Evolutionary conservation across 2,888 invertebrate species (phyloP).

Genomic region (Atrina japonica): DNA sequence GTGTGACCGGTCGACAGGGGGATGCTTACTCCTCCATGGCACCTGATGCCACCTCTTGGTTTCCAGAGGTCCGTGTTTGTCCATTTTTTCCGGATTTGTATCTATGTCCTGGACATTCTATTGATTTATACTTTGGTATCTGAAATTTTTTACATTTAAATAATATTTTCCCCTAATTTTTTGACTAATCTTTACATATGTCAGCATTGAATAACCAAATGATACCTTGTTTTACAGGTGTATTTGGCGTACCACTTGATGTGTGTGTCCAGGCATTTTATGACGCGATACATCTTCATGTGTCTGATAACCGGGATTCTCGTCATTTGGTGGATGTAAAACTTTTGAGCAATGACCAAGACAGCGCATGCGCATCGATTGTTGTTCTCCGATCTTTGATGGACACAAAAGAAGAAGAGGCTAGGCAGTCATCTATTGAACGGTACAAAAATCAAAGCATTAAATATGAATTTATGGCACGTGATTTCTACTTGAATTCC

Average conservation of each 20-base stretch:
- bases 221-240: constrained; percentile 43
- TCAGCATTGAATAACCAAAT: no score
- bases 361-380: constrained; percentile 53
- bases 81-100: no score
- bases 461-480: constrained; percentile 40
- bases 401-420: constrained; percentile 47
- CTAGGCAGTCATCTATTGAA: constrained; percentile 46
- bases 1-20: no score
- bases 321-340: constrained; percentile 46
- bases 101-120: no score
- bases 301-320: constrained; percentile 15
- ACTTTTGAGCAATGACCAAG: constrained; percentile 52
- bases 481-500: constrained; percentile 13
- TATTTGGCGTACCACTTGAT: constrained; percentile 56
- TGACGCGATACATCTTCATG: constrained; percentile 52
- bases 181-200: no score
- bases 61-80: no score
- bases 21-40: no score
- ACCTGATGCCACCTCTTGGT: no score
- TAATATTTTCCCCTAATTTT: no score
- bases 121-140: no score
- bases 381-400: constrained; percentile 53
- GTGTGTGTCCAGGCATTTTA: constrained; percentile 57
- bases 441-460: constrained; percentile 39
- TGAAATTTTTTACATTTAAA: no score